phyloP scores from a whole-genome alignment of 2,888 invertebrate genomes.

The Epirrita christyi region DNA sequence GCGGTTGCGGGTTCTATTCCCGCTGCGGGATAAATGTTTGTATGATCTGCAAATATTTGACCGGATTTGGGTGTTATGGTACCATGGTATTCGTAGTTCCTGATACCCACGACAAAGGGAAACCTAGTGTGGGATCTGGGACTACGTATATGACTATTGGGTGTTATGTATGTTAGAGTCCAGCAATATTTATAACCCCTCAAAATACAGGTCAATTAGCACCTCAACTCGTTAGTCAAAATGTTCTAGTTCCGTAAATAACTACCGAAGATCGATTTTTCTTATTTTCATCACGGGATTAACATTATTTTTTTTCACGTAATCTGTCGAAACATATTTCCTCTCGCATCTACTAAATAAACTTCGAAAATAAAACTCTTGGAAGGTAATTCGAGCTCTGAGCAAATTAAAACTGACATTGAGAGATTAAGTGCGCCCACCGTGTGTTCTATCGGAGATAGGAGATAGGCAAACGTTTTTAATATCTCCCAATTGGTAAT shows the following conservation, averaged over 20 bases:
- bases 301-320: constrained; percentile 56
- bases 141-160: too few relatives aligned
- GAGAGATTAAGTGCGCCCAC: constrained; percentile 77
- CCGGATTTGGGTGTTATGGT: too few relatives aligned
- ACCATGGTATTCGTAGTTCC: too few relatives aligned
- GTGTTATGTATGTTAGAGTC: too few relatives aligned
- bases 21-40: too few relatives aligned
- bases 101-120: too few relatives aligned
- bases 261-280: constrained; percentile 33
- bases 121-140: too few relatives aligned
- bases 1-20: too few relatives aligned
- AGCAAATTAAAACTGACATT: constrained; percentile 83
- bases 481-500: constrained; percentile 49
- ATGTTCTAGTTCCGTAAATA: constrained; percentile 31
- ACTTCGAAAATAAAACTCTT: constrained; percentile 78
- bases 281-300: constrained; percentile 54
- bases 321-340: constrained; percentile 74
- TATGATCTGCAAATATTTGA: too few relatives aligned
- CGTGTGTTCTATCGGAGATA: constrained; percentile 58
- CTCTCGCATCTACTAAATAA: constrained; percentile 63
- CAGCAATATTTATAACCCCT: too few relatives aligned
- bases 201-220: too few relatives aligned
- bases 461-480: constrained; percentile 47
- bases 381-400: constrained; percentile 78
- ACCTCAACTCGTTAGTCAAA: constrained; percentile 2